Evolutionary conservation across 2,113 vertebrate genomes (phyloP).

Genomic region (Pachyramphus minor): DNA sequence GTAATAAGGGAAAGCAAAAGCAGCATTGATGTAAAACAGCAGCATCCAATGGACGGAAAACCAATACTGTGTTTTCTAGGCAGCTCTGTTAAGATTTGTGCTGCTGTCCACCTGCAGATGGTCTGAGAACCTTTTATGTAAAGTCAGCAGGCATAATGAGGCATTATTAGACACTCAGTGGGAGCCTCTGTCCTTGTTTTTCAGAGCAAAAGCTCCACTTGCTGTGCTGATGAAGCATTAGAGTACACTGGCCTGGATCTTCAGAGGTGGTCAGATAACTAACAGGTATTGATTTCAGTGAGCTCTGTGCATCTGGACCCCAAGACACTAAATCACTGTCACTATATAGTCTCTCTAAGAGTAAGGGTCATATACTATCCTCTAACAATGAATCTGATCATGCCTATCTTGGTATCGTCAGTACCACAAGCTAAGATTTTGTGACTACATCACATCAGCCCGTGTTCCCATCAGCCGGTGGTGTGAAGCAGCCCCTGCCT

Average conservation of each 20-base stretch:
- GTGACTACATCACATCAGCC: too few species aligned
- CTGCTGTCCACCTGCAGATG: background rate
- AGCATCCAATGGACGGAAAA: background rate
- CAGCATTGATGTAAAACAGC: background rate
- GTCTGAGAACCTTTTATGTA: conserved; percentile 30
- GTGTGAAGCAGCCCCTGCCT: background rate
- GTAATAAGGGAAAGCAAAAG: background rate
- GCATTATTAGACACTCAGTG: background rate
- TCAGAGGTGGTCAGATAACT: background rate
- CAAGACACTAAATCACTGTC: conserved; percentile 15
- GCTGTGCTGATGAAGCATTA: background rate
- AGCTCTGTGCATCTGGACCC: background rate
- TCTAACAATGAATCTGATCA: background rate
- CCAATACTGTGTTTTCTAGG: background rate
- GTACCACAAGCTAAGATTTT: background rate
- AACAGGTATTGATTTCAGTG: background rate
- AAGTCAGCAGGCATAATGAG: conserved; percentile 33
- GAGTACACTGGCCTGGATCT: background rate
- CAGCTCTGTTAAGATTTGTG: background rate
- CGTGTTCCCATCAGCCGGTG: fast-evolving
- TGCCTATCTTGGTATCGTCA: background rate
- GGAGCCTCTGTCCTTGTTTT: background rate
- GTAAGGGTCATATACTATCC: background rate
- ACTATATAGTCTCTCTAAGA: background rate
- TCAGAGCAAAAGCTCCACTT: background rate